Percentiles rank a stretch among this genome's conserved stretches.
Conservation (phyloP, 2,888 invertebrate genomes). For the Aporophyla lueneburgensis region DNA sequence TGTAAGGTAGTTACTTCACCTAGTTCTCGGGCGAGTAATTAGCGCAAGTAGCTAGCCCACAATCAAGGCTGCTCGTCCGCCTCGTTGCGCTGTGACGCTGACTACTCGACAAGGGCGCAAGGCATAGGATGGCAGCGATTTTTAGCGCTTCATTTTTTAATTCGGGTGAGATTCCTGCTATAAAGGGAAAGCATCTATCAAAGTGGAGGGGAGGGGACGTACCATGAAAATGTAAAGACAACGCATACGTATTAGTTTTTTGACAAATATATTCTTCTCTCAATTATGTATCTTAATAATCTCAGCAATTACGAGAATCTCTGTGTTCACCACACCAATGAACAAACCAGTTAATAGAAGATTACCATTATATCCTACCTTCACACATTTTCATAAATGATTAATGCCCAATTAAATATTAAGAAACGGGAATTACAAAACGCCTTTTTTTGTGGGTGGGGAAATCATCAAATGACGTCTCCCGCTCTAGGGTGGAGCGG, state of each 20-base stretch:
- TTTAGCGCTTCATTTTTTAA: neutral
- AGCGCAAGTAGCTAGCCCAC: slow-evolving; percentile 52
- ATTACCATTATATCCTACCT: neutral
- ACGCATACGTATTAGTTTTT: too few species aligned
- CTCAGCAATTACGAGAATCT: too few species aligned
- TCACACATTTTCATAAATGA: neutral
- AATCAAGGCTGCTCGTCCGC: slow-evolving; percentile 57
- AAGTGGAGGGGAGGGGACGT: neutral
- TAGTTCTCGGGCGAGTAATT: slow-evolving; percentile 60
- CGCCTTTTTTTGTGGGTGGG: too few species aligned
- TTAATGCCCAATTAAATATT: neutral
- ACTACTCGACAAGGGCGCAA: slow-evolving; percentile 18
- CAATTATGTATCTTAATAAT: too few species aligned
- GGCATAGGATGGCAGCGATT: slow-evolving; percentile 11
- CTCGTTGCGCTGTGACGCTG: slow-evolving; percentile 53
- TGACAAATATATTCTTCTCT: too few species aligned
- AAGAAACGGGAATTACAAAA: too few species aligned
- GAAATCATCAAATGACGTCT: too few species aligned
- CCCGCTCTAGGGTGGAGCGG: too few species aligned
- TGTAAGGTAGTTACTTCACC: slow-evolving; percentile 51
- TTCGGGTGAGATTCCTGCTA: neutral
- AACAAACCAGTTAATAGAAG: neutral
- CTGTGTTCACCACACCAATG: too few species aligned
- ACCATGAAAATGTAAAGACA: neutral
- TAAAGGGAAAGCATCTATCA: neutral